Percentiles rank a stretch among this genome's conserved stretches.
Conservation (phyloP, 2,797 vertebrate genomes). For the Acrossocheilus fasciatus region DNA sequence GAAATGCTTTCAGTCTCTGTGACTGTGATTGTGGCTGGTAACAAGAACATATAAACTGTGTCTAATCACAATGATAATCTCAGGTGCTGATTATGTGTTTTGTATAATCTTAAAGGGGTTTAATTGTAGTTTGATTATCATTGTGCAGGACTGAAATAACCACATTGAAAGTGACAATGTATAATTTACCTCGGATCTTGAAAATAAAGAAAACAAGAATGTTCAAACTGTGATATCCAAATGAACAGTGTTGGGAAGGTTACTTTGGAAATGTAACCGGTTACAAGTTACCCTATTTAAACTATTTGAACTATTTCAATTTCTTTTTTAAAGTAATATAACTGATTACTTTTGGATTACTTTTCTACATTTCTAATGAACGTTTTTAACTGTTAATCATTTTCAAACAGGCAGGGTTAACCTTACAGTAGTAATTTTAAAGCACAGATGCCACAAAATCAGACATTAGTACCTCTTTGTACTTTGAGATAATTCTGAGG, state of each 20-base stretch:
- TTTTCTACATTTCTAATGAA: too few relatives aligned
- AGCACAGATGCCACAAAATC: too few relatives aligned
- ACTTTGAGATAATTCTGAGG: not conserved
- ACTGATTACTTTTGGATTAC: too few relatives aligned
- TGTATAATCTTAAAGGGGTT: not conserved
- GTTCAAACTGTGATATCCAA: not conserved
- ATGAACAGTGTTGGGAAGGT: not conserved
- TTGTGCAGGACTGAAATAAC: not conserved
- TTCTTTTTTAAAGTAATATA: too few relatives aligned
- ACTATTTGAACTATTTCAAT: too few relatives aligned
- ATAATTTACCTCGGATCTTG: not conserved
- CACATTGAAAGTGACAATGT: not conserved
- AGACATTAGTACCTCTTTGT: too few relatives aligned
- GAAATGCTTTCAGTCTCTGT: not conserved
- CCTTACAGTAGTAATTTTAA: not conserved
- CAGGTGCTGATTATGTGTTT: conserved; percentile 1
- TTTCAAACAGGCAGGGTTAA: not conserved
- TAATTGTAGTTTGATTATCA: not conserved
- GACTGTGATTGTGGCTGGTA: not conserved
- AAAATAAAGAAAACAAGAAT: not conserved
- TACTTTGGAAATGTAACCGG: not conserved
- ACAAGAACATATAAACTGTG: not conserved
- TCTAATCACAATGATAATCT: not conserved
- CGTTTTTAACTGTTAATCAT: not conserved
- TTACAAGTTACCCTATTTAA: not conserved